These are phyloP conservation scores for Aviceda leuphotes DNA, from an alignment of 2,797 vertebrate species.

Conservation along the genomic window DNA sequence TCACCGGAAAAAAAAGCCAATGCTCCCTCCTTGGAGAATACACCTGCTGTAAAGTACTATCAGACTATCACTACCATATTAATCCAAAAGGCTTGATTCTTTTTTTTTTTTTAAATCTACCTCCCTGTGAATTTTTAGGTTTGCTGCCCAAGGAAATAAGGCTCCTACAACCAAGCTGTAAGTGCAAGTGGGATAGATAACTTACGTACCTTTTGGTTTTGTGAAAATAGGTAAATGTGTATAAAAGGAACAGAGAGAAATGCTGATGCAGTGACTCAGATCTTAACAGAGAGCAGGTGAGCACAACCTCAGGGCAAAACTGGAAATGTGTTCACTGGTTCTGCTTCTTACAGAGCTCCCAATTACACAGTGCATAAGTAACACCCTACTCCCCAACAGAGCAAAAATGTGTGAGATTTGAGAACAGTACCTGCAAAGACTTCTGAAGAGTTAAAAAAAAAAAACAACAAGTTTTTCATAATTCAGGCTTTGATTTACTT, in stretches of 20 bases:
- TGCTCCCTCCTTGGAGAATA: not conserved
- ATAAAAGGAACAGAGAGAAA: not conserved
- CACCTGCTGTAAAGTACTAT: not conserved
- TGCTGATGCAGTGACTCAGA: not conserved
- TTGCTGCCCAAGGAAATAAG: not conserved
- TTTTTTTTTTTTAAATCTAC: not conserved
- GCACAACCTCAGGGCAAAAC: not conserved
- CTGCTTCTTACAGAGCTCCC: not conserved
- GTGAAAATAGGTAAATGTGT: not conserved
- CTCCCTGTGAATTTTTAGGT: not conserved
- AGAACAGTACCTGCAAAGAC: not conserved
- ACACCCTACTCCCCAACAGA: not conserved
- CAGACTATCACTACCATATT: not conserved
- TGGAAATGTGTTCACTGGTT: not conserved
- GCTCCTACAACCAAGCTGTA: not conserved
- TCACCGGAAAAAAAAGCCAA: not conserved
- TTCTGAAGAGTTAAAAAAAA: not conserved
- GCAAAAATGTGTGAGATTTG: not conserved
- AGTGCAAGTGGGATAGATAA: not conserved
- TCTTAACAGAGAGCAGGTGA: not conserved
- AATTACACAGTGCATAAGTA: rapidly evolving
- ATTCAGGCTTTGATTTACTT: not conserved
- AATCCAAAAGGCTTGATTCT: not conserved
- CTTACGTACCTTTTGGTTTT: not conserved
- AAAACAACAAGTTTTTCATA: rapidly evolving